A percentile compares a stretch with the other conserved stretches of the same genome.
phyloP scores from a whole-genome alignment of 1,140 invertebrate species.

The Polypedilum vanderplanki region DNA sequence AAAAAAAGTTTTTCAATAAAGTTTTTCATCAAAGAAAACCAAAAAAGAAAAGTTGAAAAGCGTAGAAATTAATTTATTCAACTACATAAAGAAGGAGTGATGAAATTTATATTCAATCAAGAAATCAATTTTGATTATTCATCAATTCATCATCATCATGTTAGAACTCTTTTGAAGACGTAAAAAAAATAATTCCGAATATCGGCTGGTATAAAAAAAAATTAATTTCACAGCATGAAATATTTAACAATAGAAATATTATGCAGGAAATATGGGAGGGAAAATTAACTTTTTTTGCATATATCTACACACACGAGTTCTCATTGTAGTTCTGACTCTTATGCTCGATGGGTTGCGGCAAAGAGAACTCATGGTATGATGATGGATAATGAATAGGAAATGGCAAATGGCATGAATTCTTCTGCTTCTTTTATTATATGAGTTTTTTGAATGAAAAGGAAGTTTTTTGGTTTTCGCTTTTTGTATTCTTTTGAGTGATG shows the following conservation, averaged over 20 bases:
- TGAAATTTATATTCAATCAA: too few relatives aligned
- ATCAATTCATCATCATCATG: too few relatives aligned
- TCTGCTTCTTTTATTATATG: background rate
- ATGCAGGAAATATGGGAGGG: background rate
- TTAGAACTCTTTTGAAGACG: too few relatives aligned
- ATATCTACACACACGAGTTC: background rate
- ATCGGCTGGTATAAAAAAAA: background rate
- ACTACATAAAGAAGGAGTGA: background rate
- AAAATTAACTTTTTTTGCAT: slow-evolving; percentile 12
- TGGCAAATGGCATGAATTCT: slow-evolving; percentile 1
- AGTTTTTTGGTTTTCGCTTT: too few relatives aligned
- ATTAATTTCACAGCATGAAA: slow-evolving; percentile 13
- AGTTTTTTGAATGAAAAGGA: too few relatives aligned
- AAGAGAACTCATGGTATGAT: too few relatives aligned
- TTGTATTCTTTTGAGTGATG: too few relatives aligned
- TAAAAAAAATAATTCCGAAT: too few relatives aligned
- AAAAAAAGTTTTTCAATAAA: background rate
- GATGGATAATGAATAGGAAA: background rate
- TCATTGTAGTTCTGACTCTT: background rate
- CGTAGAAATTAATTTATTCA: slow-evolving; percentile 1
- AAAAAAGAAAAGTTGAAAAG: background rate
- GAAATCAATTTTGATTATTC: too few relatives aligned
- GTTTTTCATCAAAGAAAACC: background rate
- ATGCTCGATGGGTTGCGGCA: background rate
- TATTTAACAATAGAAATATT: slow-evolving; percentile 7